These are phyloP conservation scores for Dynastes hyllus DNA, from an alignment of 2,888 invertebrate species.

Conservation along the genomic window DNA sequence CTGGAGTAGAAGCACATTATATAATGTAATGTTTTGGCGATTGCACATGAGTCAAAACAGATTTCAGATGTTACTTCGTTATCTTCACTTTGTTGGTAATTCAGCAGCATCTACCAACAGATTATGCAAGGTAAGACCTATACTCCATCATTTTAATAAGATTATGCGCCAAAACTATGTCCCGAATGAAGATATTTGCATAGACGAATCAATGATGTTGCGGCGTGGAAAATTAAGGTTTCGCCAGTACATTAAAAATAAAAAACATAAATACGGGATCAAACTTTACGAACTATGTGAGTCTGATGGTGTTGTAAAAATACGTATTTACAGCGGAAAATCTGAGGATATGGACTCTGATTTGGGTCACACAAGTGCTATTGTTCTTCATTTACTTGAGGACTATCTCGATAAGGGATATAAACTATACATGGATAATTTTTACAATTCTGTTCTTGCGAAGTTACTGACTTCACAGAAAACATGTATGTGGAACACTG, in stretches of 20 bases:
- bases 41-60: not conserved
- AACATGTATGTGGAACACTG: too few relatives aligned
- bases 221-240: not conserved
- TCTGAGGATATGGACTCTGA: not conserved
- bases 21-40: not conserved
- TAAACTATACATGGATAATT: too few relatives aligned
- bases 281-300: too few relatives aligned
- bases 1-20: slow-evolving; percentile 3
- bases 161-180: slow-evolving; percentile 31
- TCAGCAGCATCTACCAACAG: not conserved
- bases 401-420: too few relatives aligned
- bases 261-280: not conserved
- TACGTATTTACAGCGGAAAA: not conserved
- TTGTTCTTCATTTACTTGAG: too few relatives aligned
- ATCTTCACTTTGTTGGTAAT: slow-evolving; percentile 24
- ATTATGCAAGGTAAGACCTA: slow-evolving; percentile 26
- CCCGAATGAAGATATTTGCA: slow-evolving; percentile 9
- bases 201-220: slow-evolving; percentile 5
- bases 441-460: too few relatives aligned
- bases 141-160: slow-evolving; percentile 35
- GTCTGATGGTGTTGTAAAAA: not conserved
- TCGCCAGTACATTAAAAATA: not conserved
- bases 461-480: too few relatives aligned
- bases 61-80: not conserved
- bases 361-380: too few relatives aligned